Evolutionary conservation across 2,113 vertebrate genomes (phyloP), one percentile per base, ranked within the genome.

Genomic region (Cercocebus atys): DNA sequence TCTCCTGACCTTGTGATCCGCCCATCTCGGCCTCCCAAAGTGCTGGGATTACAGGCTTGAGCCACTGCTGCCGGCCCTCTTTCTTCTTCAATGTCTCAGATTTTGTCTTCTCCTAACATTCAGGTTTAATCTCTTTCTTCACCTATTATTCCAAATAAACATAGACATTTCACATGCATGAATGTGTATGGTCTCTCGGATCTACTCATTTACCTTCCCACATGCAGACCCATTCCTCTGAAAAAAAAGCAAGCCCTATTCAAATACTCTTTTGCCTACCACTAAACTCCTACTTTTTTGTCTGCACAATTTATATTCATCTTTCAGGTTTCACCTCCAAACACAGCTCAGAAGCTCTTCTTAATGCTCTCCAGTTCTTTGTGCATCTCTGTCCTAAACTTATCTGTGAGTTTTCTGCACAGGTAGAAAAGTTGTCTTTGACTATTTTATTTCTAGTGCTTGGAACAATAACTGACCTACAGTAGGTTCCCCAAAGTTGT

Each of bases 291-390:
- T 4, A 40, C 52, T 59, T 23, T 2, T 80, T 40, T n/a, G 12
- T 50, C 25, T 73, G n/a, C n/a, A 40, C 7, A 80, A 17, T 75
- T 64, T 68, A 5, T 70, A 87, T 14, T 84, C 8, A 25, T 59
- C 8, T n/a, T 59, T 50, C 10, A 16, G 0, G 14, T 52, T 2
- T 92, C 55, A 47, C 9, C 13, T 80, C 8, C 20, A 32, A 50
- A 50, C 14, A 40, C 0, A 7, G 11, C 1, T 35, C 20, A 52
- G 35, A 30, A 84, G 6, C 3, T 0, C 7, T 68, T 78, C 18
- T 86, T 57, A 64, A 7, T 7, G 14, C 0, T 16, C 32, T 80
- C 4, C 5, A 64, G 1, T 18, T 87, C 27, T 25, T 83, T 38
- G 2, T 64, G 3, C 1, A 12, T 79, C 14, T 47, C 16, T 80